Evolutionary conservation across 2,797 vertebrate species (phyloP), one percentile per base, ranked within the genome.

Genomic region (Taeniopygia guttata): DNA sequence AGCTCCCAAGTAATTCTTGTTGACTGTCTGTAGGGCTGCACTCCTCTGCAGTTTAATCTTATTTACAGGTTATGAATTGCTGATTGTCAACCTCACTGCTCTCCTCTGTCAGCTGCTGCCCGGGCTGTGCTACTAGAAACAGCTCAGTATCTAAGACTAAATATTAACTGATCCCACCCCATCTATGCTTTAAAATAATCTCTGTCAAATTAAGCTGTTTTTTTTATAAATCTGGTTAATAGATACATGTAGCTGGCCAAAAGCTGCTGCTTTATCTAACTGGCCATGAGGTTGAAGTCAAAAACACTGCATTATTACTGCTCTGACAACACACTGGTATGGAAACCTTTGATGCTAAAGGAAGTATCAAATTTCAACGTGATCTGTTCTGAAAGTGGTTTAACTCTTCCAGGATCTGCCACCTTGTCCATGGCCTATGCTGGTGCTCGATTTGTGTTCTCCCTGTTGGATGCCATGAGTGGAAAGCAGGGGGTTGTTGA

Each of bases 351-450:
- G 87, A 43, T 72, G 32, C 51, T 68, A 7, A 78, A 62, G n/a
- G 16, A 78, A 27, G 23, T 34, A 14, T 23, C 23, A 27, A 0
- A n/a, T 73, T 68, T 64, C 51, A 43, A 0, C 0, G 3, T 30
- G 45, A 10, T 27, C 43, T 91, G 18, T 86, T 66, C 66, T 96
- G 42, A 95, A 78, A 84, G n/a, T 45, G 73, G 3, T 93, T 45
- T 63, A 16, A 64, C 76, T 77, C 54, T 70, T 45, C 9, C 93
- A 99, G 99, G 99, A 36, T 99, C 99, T 69, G 99, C 99, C 27
- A 99, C 99, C 13, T 97, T 99, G 59, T 99, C 99, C 14, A 99
- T 99, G 99, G 99, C 99, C 0, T 99, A 99, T 0, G 99, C 99
- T 2, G 99, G 99, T 1, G 99, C 99, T 82, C 98, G 99, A 2